These are phyloP conservation scores for Shinisaurus crocodilurus DNA, from an alignment of 2,113 vertebrate species.

Conservation along the genomic window DNA sequence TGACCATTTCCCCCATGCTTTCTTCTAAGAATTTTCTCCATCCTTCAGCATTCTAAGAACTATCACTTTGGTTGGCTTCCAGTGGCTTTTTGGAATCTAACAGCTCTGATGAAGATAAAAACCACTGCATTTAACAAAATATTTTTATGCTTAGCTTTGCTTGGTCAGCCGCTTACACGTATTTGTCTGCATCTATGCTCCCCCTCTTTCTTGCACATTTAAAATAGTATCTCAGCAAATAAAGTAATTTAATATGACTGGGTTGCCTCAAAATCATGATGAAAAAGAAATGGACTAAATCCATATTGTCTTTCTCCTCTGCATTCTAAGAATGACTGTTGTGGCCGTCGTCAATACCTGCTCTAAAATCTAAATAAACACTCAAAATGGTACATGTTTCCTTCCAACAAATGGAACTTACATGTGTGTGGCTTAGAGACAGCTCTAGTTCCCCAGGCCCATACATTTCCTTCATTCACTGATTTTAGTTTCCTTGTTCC, in stretches of 20 bases:
- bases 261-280: neutral
- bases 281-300: neutral
- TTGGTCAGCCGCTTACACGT: neutral
- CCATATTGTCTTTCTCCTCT: neutral
- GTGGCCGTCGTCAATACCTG: neutral
- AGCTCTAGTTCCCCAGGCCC: neutral
- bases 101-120: neutral
- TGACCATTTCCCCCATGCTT: neutral
- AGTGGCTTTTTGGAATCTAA: neutral
- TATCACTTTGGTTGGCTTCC: neutral
- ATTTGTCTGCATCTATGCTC: neutral
- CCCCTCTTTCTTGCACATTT: neutral
- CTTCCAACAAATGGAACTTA: neutral
- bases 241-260: neutral
- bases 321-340: neutral
- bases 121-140: neutral
- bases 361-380: neutral
- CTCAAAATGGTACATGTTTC: neutral
- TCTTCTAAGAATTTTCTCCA: neutral
- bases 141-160: neutral
- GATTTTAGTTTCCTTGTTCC: neutral
- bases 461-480: neutral
- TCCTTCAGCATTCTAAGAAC: neutral
- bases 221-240: neutral
- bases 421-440: neutral